These are phyloP conservation scores for Rhagophthalmus giganteus DNA, from an alignment of 2,888 invertebrate genomes.

Conservation along the genomic window DNA sequence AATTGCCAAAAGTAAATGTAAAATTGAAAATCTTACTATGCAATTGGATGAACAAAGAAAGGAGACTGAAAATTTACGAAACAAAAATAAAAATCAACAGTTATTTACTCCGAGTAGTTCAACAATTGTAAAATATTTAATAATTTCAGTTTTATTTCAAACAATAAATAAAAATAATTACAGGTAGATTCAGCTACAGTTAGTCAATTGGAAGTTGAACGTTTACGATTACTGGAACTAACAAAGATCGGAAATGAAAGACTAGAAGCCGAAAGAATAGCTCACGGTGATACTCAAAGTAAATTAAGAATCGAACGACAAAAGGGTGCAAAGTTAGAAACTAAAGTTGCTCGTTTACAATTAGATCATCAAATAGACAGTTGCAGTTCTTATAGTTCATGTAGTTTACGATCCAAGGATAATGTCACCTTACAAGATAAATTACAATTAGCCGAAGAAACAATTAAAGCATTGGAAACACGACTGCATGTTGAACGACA, in stretches of 20 bases:
- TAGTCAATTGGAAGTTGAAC: slow-evolving; percentile 67
- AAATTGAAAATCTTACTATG: slow-evolving; percentile 58
- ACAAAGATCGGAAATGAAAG: slow-evolving; percentile 61
- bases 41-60: slow-evolving; percentile 57
- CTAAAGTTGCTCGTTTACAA: slow-evolving; percentile 59
- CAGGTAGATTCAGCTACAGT: too few species aligned
- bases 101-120: not conserved
- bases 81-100: slow-evolving; percentile 2
- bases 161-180: too few species aligned
- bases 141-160: slow-evolving; percentile 2
- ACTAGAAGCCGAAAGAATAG: slow-evolving; percentile 60
- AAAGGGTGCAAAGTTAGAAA: slow-evolving; percentile 63
- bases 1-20: slow-evolving; percentile 57
- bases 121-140: slow-evolving; percentile 1
- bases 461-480: slow-evolving; percentile 65
- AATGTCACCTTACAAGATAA: slow-evolving; percentile 43
- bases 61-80: slow-evolving; percentile 56
- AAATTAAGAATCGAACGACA: slow-evolving; percentile 56
- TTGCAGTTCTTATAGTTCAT: slow-evolving; percentile 38
- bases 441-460: slow-evolving; percentile 67
- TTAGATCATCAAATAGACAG: slow-evolving; percentile 57
- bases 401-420: slow-evolving; percentile 15
- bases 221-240: slow-evolving; percentile 63
- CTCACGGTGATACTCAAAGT: slow-evolving; percentile 47
- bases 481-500: slow-evolving; percentile 65